These are phyloP conservation scores for Melitaea cinxia DNA, from an alignment of 1,140 invertebrate species.

Conservation along the genomic window DNA sequence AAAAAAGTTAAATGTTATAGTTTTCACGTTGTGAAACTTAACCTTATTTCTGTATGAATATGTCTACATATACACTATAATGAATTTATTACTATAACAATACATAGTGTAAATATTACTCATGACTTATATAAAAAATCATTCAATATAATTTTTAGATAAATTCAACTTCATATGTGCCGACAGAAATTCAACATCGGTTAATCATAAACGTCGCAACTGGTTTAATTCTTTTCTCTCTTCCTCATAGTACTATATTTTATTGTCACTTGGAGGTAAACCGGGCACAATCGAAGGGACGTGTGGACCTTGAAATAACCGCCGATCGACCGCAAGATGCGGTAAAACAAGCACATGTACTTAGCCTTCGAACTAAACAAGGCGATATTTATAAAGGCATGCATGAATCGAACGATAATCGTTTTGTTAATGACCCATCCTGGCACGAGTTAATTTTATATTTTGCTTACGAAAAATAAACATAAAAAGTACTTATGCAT, in stretches of 20 bases:
- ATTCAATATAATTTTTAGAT: too few species aligned
- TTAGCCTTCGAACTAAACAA: constrained; percentile 35
- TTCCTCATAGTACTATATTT: constrained; percentile 29
- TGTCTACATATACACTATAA: too few species aligned
- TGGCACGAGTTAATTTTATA: too few species aligned
- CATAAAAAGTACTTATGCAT: too few species aligned
- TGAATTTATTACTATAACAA: too few species aligned
- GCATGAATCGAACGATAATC: background rate
- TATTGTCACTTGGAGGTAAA: constrained; percentile 25
- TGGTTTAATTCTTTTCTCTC: constrained; percentile 10
- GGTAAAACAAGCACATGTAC: constrained; percentile 19
- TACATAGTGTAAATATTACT: too few species aligned
- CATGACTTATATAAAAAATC: too few species aligned
- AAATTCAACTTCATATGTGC: background rate
- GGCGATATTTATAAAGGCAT: constrained; percentile 12
- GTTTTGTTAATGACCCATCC: too few species aligned
- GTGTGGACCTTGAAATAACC: constrained; percentile 34
- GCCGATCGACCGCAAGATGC: constrained; percentile 34
- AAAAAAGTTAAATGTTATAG: too few species aligned
- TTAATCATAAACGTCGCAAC: background rate
- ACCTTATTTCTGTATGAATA: too few species aligned
- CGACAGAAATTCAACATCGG: background rate
- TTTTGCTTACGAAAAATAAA: too few species aligned
- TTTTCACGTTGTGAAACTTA: too few species aligned
- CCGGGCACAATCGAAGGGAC: constrained; percentile 28